Percentiles rank a stretch among this genome's conserved stretches.
These are phyloP conservation scores for Psittacara wagleri DNA, from an alignment of 2,113 vertebrate genomes.

Conservation along the genomic window DNA sequence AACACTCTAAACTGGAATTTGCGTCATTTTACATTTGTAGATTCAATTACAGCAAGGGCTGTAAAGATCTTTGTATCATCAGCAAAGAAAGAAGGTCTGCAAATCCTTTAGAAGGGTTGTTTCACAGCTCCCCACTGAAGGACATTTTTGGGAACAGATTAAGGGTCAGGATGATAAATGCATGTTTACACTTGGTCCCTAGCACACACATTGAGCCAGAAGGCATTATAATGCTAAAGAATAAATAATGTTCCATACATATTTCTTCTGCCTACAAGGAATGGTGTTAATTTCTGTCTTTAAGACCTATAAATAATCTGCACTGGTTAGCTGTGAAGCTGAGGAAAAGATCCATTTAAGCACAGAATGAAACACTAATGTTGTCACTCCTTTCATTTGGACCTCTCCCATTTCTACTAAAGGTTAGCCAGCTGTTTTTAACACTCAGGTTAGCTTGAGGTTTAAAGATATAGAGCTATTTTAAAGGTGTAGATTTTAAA, in stretches of 20 bases:
- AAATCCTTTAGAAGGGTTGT: background rate
- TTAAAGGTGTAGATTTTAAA: background rate
- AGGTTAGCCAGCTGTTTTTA: background rate
- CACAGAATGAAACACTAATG: background rate
- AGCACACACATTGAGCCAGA: background rate
- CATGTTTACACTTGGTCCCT: conserved; percentile 7
- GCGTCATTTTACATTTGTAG: background rate
- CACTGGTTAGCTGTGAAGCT: background rate
- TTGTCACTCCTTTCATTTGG: background rate
- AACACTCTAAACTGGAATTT: background rate
- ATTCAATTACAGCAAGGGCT: background rate
- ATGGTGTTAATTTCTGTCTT: conserved; percentile 35
- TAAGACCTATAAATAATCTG: conserved; percentile 19
- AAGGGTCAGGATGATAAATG: background rate
- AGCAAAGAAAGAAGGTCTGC: background rate
- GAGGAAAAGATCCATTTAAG: conserved; percentile 7
- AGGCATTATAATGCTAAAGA: conserved; percentile 25
- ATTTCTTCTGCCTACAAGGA: conserved; percentile 26
- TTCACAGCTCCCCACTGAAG: background rate
- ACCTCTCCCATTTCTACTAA: background rate
- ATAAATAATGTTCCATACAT: conserved; percentile 19
- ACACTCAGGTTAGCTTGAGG: background rate
- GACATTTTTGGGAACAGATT: background rate
- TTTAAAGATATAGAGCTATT: background rate
- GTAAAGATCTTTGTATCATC: background rate